Percentiles rank a stretch among this genome's conserved stretches.
Evolutionary conservation across 23 tunicate genomes (phyloP).

Genomic region (Styela clava): DNA sequence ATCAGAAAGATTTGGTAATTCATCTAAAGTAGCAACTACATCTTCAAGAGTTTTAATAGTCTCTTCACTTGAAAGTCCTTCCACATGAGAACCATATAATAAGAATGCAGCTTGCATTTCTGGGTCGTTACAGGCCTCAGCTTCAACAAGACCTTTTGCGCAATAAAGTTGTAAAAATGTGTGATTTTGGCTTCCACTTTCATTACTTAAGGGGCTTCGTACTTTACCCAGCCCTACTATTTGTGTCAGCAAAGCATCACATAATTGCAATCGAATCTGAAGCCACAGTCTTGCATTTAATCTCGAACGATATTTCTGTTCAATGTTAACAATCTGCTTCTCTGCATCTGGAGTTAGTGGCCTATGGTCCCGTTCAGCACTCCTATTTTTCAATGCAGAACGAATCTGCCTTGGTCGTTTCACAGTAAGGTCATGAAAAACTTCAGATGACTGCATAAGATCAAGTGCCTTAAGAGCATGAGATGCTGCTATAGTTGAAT

Average conservation of each 20-base stretch:
- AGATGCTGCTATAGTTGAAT: conserved; percentile 68
- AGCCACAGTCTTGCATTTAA: conserved; percentile 80
- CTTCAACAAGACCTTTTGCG: conserved; percentile 86
- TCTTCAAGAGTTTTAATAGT: conserved; percentile 79
- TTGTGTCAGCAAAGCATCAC: conserved; percentile 63
- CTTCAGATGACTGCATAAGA: conserved; percentile 42
- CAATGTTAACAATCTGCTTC: conserved; percentile 26
- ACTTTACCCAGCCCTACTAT: conserved; percentile 72
- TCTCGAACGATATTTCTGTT: conserved; percentile 54
- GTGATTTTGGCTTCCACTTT: conserved; percentile 40
- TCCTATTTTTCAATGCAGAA: conserved; percentile 57
- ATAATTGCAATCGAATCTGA: conserved; percentile 47
- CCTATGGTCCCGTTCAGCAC: not conserved
- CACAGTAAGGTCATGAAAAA: conserved; percentile 36
- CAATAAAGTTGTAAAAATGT: conserved; percentile 68
- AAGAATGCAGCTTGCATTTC: conserved; percentile 88
- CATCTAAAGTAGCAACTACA: conserved; percentile 67
- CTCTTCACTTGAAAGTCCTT: conserved; percentile 69
- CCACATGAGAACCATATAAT: conserved; percentile 52
- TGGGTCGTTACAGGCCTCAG: conserved; percentile 83
- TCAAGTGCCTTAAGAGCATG: conserved; percentile 47
- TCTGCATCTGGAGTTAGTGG: not conserved
- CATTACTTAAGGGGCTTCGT: not conserved
- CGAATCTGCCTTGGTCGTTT: conserved; percentile 30
- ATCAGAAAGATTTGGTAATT: conserved; percentile 55